phyloP scores from a whole-genome alignment of 2,113 vertebrate genomes.

The Colius striatus region DNA sequence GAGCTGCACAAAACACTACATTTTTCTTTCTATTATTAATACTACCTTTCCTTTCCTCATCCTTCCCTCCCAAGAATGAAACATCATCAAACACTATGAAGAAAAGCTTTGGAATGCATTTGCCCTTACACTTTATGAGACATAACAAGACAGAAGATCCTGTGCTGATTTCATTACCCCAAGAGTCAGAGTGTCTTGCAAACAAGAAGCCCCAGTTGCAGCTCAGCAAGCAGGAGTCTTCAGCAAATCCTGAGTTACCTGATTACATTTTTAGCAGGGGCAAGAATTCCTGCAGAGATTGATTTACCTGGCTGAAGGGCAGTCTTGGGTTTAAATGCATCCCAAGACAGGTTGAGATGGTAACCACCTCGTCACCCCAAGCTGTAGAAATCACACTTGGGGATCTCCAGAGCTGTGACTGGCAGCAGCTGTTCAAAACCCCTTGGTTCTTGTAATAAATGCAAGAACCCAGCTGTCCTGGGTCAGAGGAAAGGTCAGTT shows the following conservation, averaged over 20 bases:
- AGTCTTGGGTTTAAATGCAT: background rate
- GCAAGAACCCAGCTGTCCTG: background rate
- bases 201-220: background rate
- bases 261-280: background rate
- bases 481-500: background rate
- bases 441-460: background rate
- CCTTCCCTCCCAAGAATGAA: background rate
- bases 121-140: background rate
- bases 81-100: background rate
- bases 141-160: no score
- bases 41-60: background rate
- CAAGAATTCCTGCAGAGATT: background rate
- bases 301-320: background rate
- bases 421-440: background rate
- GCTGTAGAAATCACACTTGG: background rate
- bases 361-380: background rate
- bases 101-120: background rate
- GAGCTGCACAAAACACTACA: background rate
- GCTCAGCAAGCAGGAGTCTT: background rate
- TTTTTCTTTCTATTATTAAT: no score
- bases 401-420: background rate
- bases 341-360: background rate
- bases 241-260: background rate
- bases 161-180: background rate
- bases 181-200: fast-evolving